These are phyloP conservation scores for Falco columbarius DNA, from an alignment of 2,797 vertebrate species.

Conservation along the genomic window DNA sequence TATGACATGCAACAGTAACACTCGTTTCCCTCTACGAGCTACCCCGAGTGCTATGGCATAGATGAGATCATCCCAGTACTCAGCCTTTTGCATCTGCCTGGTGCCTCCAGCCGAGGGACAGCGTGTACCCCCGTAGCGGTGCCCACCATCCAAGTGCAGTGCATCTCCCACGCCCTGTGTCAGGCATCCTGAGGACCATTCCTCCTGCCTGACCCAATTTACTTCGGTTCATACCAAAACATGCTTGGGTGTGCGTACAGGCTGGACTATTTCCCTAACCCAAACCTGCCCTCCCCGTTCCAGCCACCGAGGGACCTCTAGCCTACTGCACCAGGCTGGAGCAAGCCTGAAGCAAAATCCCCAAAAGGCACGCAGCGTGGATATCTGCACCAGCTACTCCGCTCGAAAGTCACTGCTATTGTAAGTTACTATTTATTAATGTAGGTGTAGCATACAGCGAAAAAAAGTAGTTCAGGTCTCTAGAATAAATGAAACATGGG, in stretches of 20 bases:
- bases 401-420: background rate
- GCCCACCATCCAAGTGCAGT: rapidly evolving
- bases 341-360: background rate
- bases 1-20: background rate
- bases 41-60: background rate
- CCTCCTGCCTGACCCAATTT: background rate
- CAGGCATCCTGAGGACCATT: background rate
- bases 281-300: background rate
- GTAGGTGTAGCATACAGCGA: background rate
- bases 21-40: background rate
- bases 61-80: background rate
- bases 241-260: background rate
- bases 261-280: background rate
- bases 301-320: background rate
- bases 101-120: background rate
- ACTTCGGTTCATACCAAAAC: background rate
- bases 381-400: background rate
- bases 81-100: background rate
- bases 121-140: rapidly evolving
- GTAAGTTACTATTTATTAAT: background rate
- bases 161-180: background rate
- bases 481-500: background rate
- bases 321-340: background rate
- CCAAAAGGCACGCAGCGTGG: rapidly evolving
- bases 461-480: background rate